Percentiles rank a stretch among this genome's conserved stretches.
phyloP scores from a whole-genome alignment of 1,140 invertebrate species.

The Trinorchestia longiramus region DNA sequence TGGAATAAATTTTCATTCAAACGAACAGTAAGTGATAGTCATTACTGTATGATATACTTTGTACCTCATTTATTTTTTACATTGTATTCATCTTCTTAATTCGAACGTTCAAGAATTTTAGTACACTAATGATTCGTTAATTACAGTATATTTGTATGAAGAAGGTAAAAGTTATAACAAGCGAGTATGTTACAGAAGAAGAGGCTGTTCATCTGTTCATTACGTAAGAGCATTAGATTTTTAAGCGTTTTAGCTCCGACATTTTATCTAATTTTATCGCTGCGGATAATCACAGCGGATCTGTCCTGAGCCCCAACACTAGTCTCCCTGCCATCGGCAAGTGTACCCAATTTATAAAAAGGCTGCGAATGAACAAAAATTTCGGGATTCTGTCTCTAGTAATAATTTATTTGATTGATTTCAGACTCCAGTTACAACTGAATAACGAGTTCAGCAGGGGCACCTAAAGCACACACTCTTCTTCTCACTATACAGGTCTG shows the following conservation, averaged over 20 bases:
- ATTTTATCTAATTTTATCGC: neutral
- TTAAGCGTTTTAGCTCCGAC: no score
- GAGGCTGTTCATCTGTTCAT: neutral
- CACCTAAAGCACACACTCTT: no score
- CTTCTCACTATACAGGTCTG: neutral
- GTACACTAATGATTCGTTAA: neutral
- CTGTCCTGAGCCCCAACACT: neutral
- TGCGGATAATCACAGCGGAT: neutral
- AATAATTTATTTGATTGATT: no score
- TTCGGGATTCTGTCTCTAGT: no score
- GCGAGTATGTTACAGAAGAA: neutral
- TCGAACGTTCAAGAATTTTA: neutral
- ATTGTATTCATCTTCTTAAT: neutral
- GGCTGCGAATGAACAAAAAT: no score
- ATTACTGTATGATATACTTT: no score
- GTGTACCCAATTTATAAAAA: no score
- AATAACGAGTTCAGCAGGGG: no score
- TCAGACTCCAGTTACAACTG: no score
- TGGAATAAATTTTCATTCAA: neutral
- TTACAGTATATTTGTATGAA: neutral
- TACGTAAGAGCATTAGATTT: neutral
- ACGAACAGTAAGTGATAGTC: no score
- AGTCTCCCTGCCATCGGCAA: no score
- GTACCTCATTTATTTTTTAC: no score
- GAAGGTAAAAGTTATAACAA: neutral